Conservation (phyloP, 2,888 invertebrate genomes). For the Lepetodrilus schrolli region DNA sequence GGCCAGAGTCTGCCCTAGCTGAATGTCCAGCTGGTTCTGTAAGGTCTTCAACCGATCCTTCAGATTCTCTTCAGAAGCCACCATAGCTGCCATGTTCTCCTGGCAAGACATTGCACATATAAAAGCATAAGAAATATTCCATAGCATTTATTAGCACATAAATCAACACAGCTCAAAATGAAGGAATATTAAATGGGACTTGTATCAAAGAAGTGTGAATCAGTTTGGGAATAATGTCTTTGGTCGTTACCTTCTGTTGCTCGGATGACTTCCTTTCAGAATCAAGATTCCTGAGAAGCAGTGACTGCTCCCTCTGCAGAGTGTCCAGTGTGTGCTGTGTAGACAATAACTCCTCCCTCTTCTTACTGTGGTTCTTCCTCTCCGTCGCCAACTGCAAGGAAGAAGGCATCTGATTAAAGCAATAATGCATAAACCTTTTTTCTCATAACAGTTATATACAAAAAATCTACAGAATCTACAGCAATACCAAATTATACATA, state of each 20-base stretch:
- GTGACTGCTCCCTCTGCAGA: constrained; percentile 57
- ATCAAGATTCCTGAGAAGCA: constrained; percentile 55
- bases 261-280: constrained; percentile 54
- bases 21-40: constrained; percentile 53
- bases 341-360: constrained; percentile 54
- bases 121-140: too few species aligned
- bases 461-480: neutral
- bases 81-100: constrained; percentile 49
- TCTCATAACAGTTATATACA: neutral
- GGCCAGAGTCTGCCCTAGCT: constrained; percentile 53
- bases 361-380: constrained; percentile 42
- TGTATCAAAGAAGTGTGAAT: too few species aligned
- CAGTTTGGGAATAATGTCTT: neutral
- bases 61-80: constrained; percentile 43
- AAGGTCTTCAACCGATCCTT: constrained; percentile 41
- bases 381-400: constrained; percentile 53
- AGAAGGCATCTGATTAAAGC: too few species aligned
- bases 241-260: constrained; percentile 56
- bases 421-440: too few species aligned
- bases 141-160: too few species aligned
- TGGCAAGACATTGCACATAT: constrained; percentile 35
- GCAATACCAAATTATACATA: too few species aligned
- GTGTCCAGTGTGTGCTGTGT: constrained; percentile 54
- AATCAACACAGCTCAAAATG: too few species aligned
- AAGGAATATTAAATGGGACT: too few species aligned